Percentiles rank a stretch among this genome's conserved stretches.
These are phyloP conservation scores for Anguilla japonica DNA, from an alignment of 2,113 vertebrate species.

Conservation along the genomic window DNA sequence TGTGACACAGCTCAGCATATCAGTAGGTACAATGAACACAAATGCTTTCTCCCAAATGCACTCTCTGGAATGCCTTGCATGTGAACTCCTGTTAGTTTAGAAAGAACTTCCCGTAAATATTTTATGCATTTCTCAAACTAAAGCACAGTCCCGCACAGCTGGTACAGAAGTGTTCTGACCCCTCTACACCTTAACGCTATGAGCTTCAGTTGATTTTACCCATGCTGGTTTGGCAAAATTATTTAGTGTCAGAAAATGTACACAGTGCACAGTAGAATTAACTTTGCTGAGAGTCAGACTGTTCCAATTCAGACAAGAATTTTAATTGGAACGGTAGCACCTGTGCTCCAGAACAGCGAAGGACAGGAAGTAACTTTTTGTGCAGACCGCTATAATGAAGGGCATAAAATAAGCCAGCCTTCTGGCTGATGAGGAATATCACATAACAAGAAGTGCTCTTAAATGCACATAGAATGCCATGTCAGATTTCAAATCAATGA, in stretches of 20 bases:
- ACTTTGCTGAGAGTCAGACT: not conserved
- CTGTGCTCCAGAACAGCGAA: not conserved
- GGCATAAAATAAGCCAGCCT: not conserved
- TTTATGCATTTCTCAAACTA: too few relatives aligned
- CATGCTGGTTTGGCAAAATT: too few relatives aligned
- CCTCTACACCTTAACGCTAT: too few relatives aligned
- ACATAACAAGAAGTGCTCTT: not conserved
- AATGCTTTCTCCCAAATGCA: not conserved
- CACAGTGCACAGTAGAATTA: too few relatives aligned
- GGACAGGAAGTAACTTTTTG: not conserved
- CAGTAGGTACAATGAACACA: not conserved
- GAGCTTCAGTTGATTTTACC: too few relatives aligned
- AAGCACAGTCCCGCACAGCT: too few relatives aligned
- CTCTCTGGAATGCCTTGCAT: too few relatives aligned
- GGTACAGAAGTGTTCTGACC: too few relatives aligned
- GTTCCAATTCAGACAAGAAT: not conserved
- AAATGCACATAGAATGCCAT: not conserved
- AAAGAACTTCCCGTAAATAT: too few relatives aligned
- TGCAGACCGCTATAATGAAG: not conserved
- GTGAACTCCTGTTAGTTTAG: too few relatives aligned
- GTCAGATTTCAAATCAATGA: constrained; percentile 19
- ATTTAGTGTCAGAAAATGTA: too few relatives aligned
- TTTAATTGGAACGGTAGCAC: not conserved
- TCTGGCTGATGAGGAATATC: not conserved
- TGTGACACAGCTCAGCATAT: not conserved